phyloP scores from a whole-genome alignment of 2,797 vertebrate genomes.

The Florisuga fusca region DNA sequence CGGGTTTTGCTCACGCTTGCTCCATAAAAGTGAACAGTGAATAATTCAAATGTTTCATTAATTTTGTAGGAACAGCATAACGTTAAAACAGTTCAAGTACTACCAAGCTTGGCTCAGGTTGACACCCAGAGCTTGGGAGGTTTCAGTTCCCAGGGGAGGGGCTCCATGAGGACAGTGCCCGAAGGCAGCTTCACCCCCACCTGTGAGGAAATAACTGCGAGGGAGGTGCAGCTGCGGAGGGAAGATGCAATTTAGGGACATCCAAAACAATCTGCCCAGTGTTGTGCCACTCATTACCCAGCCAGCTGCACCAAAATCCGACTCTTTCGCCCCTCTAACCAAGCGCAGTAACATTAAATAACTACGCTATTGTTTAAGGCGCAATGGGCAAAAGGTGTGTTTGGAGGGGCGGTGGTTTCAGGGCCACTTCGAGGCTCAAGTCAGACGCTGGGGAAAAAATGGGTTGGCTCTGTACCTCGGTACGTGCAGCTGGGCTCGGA shows the following conservation, averaged over 20 bases:
- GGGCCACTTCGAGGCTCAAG: neutral
- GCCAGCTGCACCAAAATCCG: neutral
- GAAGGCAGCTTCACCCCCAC: neutral
- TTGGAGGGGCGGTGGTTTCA: neutral
- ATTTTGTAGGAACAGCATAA: neutral
- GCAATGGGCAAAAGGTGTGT: rapidly evolving
- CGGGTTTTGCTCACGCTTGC: neutral
- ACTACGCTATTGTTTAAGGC: neutral
- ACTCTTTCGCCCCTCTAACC: neutral
- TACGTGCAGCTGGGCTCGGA: rapidly evolving
- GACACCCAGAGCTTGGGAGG: neutral
- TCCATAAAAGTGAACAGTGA: neutral
- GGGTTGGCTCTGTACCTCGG: neutral
- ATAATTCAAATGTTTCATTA: neutral
- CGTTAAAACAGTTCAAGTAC: neutral
- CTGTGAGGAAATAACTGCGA: neutral
- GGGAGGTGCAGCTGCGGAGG: neutral
- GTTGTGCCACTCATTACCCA: neutral
- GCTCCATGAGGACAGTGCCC: neutral
- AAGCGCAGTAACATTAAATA: neutral
- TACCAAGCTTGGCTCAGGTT: neutral
- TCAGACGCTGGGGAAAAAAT: too few relatives aligned
- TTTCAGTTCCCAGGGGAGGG: neutral
- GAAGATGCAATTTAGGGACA: neutral
- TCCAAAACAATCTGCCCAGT: neutral